Conservation (phyloP, 2,888 invertebrate genomes). For the Allygus modestus region DNA sequence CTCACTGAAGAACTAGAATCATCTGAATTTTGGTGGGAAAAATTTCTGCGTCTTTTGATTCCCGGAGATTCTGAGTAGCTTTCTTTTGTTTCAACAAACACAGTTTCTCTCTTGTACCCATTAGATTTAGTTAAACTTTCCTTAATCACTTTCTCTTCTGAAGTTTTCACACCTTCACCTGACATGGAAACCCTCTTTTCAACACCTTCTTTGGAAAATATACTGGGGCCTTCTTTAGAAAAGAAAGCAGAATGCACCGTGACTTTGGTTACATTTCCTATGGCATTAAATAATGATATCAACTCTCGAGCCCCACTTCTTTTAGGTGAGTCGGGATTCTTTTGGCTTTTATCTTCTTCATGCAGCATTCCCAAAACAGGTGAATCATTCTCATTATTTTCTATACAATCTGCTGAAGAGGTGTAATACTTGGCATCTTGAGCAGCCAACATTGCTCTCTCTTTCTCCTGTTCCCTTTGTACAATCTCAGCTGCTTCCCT, state of each 20-base stretch:
- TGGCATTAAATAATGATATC: slow-evolving; percentile 81
- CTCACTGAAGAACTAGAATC: slow-evolving; percentile 40
- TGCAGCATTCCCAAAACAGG: neutral
- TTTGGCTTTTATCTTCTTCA: slow-evolving; percentile 71
- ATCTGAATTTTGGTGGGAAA: slow-evolving; percentile 25
- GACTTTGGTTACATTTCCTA: slow-evolving; percentile 78
- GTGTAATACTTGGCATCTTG: slow-evolving; percentile 72
- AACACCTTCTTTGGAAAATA: slow-evolving; percentile 68
- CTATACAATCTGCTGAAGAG: neutral
- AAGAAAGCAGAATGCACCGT: slow-evolving; percentile 77
- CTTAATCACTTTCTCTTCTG: slow-evolving; percentile 36
- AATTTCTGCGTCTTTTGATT: slow-evolving; percentile 56
- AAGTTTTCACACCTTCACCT: slow-evolving; percentile 16
- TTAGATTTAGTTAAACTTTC: slow-evolving; percentile 42
- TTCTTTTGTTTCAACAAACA: slow-evolving; percentile 54
- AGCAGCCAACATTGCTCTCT: slow-evolving; percentile 70
- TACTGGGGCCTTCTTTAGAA: slow-evolving; percentile 65
- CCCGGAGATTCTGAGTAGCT: slow-evolving; percentile 62
- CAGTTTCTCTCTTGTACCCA: slow-evolving; percentile 57
- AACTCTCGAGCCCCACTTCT: slow-evolving; percentile 76
- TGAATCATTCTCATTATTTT: slow-evolving; percentile 69
- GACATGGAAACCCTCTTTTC: slow-evolving; percentile 66
- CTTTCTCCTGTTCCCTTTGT: slow-evolving; percentile 76
- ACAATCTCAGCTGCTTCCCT: slow-evolving; percentile 87
- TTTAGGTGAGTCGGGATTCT: slow-evolving; percentile 72